phyloP scores from a whole-genome alignment of 2,888 invertebrate species.

The Cinara cedri region DNA sequence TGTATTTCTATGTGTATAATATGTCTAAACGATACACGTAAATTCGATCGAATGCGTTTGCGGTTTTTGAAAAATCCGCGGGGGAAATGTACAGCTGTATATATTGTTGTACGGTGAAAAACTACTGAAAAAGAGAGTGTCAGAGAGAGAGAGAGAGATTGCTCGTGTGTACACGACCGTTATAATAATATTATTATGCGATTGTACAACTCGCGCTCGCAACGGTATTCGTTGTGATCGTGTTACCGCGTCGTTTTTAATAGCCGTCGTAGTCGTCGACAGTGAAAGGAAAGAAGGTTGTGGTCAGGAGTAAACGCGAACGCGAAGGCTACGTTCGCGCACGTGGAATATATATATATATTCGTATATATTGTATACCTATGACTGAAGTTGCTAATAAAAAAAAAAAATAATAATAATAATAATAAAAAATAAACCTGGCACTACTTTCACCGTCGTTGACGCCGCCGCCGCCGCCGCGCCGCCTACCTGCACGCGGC shows the following conservation, averaged over 20 bases:
- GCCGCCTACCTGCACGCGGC: background rate
- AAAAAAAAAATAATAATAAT: slow-evolving; percentile 6
- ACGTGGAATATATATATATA: background rate
- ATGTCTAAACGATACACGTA: no score
- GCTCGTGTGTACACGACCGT: background rate
- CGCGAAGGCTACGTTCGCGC: slow-evolving; percentile 40
- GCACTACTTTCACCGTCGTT: slow-evolving; percentile 49
- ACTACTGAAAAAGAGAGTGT: background rate
- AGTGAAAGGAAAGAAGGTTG: slow-evolving; percentile 57
- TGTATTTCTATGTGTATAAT: no score
- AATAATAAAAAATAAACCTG: background rate
- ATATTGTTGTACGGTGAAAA: slow-evolving; percentile 13
- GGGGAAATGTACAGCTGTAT: background rate
- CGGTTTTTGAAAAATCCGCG: no score
- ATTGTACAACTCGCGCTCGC: background rate
- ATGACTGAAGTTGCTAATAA: slow-evolving; percentile 21
- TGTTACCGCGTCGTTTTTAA: slow-evolving; percentile 10
- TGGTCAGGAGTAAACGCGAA: slow-evolving; percentile 52
- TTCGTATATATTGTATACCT: no score
- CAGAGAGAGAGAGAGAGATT: background rate
- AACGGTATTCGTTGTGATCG: slow-evolving; percentile 20
- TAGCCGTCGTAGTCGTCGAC: slow-evolving; percentile 34
- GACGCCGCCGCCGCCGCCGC: background rate
- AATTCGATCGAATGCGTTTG: no score
- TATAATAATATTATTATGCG: background rate